Percentiles rank a stretch among this genome's conserved stretches.
Conservation (phyloP, 2,113 vertebrate species). For the Felis chaus region DNA sequence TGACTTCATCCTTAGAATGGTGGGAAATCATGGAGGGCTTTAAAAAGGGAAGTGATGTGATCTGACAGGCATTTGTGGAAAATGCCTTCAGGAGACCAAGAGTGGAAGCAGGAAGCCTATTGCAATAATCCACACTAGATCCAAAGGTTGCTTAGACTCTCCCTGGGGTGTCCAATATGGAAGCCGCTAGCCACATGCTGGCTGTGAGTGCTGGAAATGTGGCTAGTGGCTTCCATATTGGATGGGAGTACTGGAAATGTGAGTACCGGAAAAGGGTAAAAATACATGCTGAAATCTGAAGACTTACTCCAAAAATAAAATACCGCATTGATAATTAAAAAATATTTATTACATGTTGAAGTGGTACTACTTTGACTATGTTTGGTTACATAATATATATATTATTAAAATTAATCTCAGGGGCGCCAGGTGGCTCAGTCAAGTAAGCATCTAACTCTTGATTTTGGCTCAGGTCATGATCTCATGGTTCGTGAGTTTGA, state of each 20-base stretch:
- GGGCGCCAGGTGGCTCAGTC: too few relatives aligned
- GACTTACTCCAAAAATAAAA: background rate
- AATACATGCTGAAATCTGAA: background rate
- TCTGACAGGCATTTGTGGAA: background rate
- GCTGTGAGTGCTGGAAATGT: too few relatives aligned
- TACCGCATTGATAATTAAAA: background rate
- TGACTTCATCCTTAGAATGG: background rate
- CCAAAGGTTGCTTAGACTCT: too few relatives aligned
- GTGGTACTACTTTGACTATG: background rate
- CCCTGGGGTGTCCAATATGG: background rate
- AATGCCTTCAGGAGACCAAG: background rate
- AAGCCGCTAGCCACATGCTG: background rate
- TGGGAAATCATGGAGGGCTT: background rate
- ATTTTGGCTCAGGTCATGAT: too few relatives aligned
- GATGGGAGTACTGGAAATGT: too few relatives aligned
- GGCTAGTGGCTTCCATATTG: too few relatives aligned
- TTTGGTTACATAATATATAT: background rate
- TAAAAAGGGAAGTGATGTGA: background rate
- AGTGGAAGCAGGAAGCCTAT: background rate
- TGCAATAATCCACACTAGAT: too few relatives aligned
- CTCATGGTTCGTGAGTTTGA: too few relatives aligned
- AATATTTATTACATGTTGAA: background rate
- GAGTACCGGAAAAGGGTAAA: too few relatives aligned
- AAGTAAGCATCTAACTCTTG: too few relatives aligned
- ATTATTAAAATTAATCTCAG: background rate